Evolutionary conservation across 2,113 vertebrate species (phyloP).

Genomic region (Polypterus bichir): DNA sequence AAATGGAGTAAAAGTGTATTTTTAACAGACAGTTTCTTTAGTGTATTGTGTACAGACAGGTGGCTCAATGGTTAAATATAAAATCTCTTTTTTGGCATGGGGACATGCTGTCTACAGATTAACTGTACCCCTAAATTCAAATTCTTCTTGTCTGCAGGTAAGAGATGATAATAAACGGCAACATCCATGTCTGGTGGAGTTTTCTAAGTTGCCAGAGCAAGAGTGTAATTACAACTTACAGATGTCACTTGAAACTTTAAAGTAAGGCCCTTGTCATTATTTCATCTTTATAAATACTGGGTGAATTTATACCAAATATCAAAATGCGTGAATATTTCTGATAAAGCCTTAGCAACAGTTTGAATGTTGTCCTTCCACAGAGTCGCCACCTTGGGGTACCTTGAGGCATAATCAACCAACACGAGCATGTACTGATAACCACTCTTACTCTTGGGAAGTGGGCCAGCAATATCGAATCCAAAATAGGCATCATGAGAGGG

Average conservation of each 20-base stretch:
- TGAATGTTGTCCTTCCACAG: too few relatives aligned
- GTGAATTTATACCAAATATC: not conserved
- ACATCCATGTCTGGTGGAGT: constrained; percentile 90
- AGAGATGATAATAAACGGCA: constrained; percentile 91
- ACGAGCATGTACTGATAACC: too few relatives aligned
- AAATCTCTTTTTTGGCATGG: not conserved
- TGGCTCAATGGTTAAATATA: not conserved
- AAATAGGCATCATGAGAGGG: too few relatives aligned
- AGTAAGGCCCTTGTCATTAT: constrained; percentile 49
- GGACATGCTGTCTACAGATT: not conserved
- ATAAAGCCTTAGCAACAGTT: too few relatives aligned
- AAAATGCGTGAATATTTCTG: too few relatives aligned
- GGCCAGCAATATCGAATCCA: not conserved
- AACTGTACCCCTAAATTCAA: not conserved
- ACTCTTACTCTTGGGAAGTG: too few relatives aligned
- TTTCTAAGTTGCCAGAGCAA: constrained; percentile 82
- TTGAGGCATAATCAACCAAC: too few relatives aligned
- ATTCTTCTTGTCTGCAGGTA: constrained; percentile 48
- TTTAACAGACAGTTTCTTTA: too few relatives aligned
- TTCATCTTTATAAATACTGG: not conserved
- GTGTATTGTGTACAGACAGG: not conserved
- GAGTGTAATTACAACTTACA: constrained; percentile 91
- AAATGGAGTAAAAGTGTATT: too few relatives aligned
- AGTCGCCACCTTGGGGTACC: too few relatives aligned
- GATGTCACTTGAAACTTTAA: constrained; percentile 91